Evolutionary conservation across 92 coral and sea anemone genomes (phyloP).

Genomic region (Muricea muricata): DNA sequence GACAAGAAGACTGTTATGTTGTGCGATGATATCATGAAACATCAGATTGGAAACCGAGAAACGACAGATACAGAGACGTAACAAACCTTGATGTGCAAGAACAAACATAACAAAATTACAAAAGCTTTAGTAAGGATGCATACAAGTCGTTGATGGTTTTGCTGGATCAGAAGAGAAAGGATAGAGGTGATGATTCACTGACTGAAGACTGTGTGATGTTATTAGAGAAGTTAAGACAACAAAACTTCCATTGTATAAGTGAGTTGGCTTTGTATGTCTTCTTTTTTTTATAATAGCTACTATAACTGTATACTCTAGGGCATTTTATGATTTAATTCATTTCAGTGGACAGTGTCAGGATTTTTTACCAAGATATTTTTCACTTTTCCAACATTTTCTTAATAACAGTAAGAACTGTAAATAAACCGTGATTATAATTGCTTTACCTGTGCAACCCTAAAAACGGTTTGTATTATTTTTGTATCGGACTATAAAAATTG

Average conservation of each 20-base stretch:
- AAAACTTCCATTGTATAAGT: too few species aligned
- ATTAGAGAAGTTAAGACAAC: not conserved
- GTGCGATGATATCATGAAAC: slow-evolving; percentile 34
- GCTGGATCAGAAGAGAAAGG: not conserved
- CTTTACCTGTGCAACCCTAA: too few species aligned
- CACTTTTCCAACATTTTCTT: too few species aligned
- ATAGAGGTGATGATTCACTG: not conserved
- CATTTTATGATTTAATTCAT: too few species aligned
- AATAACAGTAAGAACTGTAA: too few species aligned
- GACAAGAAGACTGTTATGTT: slow-evolving; percentile 7
- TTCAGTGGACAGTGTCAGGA: too few species aligned
- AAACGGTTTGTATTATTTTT: too few species aligned
- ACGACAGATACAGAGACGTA: slow-evolving; percentile 6
- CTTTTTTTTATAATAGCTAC: too few species aligned
- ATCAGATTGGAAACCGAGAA: slow-evolving; percentile 9
- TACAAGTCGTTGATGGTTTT: not conserved
- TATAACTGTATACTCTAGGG: too few species aligned
- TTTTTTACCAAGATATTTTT: too few species aligned
- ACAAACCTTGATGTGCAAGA: slow-evolving; percentile 9
- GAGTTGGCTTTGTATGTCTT: too few species aligned
- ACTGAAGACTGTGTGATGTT: not conserved
- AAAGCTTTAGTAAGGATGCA: slow-evolving; percentile 14
- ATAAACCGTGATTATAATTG: too few species aligned
- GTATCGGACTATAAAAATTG: not conserved
- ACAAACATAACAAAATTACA: slow-evolving; percentile 27